phyloP scores from a whole-genome alignment of 1,140 invertebrate species.

The Bombus breviceps region DNA sequence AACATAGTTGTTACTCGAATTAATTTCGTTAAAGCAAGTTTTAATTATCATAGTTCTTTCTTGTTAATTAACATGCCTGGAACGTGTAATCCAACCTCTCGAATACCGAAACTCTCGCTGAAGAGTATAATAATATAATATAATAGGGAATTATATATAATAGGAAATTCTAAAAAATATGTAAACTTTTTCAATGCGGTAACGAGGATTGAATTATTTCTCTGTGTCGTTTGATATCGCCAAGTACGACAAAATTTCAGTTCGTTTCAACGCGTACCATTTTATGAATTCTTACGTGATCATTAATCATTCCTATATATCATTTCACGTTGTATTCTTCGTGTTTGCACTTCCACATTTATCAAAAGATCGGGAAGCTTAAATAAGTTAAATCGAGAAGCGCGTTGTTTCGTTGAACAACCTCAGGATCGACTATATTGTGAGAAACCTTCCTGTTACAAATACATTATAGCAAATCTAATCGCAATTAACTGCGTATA shows the following conservation, averaged over 20 bases:
- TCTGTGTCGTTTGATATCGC: not conserved
- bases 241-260: not conserved
- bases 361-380: not conserved
- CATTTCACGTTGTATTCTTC: not conserved
- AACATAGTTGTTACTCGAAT: no score
- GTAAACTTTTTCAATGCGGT: not conserved
- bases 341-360: not conserved
- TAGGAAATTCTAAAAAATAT: slow-evolving; percentile 1
- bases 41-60: not conserved
- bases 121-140: not conserved
- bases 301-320: not conserved
- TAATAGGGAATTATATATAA: not conserved
- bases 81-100: not conserved
- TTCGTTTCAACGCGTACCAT: not conserved
- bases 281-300: not conserved
- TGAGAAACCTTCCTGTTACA: no score
- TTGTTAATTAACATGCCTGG: not conserved
- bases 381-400: no score
- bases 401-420: not conserved
- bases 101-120: not conserved
- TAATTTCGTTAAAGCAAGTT: no score
- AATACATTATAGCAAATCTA: not conserved
- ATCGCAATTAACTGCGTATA: not conserved
- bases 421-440: no score
- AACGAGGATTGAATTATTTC: slow-evolving; percentile 37